Conservation (phyloP, 2,113 vertebrate genomes). For the Gallinago jamesoni region DNA sequence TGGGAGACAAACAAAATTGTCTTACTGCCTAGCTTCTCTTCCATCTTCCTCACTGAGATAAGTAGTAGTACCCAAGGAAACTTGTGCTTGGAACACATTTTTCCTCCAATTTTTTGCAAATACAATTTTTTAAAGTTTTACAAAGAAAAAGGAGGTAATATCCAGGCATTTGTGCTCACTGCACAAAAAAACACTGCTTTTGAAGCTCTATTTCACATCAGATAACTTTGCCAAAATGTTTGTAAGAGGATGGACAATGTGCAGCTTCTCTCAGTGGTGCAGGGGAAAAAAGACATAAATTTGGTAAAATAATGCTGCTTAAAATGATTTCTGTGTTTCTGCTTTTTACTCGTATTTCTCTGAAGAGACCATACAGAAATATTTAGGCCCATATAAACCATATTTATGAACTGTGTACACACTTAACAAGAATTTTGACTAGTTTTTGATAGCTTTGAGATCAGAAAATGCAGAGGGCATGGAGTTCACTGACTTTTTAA, state of each 20-base stretch:
- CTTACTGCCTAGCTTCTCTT: background rate
- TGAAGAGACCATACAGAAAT: background rate
- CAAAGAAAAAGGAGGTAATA: background rate
- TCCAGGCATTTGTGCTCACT: background rate
- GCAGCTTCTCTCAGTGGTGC: background rate
- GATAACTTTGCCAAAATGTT: background rate
- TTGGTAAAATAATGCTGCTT: background rate
- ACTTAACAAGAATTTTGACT: background rate
- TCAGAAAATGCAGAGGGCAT: background rate
- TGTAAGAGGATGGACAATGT: background rate
- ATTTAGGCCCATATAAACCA: background rate
- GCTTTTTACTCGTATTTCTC: background rate
- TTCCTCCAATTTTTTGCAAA: background rate
- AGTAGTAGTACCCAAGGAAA: background rate
- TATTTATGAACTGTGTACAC: background rate
- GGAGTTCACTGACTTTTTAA: background rate
- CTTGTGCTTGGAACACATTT: background rate
- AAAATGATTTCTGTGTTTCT: background rate
- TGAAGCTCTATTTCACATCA: background rate
- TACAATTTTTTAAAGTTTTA: background rate
- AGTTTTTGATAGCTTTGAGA: background rate
- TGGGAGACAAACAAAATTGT: background rate
- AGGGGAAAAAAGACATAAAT: background rate
- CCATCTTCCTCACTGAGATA: background rate
- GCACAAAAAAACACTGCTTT: fast-evolving